Conservation (phyloP, 92 coral and sea anemone genomes). For the Siderastrea siderea region DNA sequence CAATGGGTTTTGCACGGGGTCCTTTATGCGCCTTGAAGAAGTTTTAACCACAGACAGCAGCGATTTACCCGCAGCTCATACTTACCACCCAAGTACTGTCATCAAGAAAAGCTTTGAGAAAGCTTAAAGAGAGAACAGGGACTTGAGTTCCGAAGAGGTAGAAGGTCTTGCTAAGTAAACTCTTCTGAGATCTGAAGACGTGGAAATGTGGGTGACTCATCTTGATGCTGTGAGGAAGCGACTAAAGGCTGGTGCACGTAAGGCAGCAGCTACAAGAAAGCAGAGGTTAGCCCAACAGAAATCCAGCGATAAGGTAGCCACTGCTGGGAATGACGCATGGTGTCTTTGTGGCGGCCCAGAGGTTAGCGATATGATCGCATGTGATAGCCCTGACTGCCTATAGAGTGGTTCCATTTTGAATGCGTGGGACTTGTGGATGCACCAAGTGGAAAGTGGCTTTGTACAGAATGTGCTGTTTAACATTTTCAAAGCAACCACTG, state of each 20-base stretch:
- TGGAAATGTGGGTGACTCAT: not conserved
- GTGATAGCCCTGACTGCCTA: not conserved
- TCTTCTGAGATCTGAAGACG: not conserved
- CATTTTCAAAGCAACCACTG: constrained; percentile 7
- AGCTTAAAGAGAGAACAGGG: not conserved
- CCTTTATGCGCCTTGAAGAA: constrained; percentile 6
- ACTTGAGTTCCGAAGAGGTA: not conserved
- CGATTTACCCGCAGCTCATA: not conserved
- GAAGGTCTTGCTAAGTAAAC: not conserved
- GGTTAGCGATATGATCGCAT: not conserved
- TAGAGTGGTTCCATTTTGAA: constrained; percentile 27
- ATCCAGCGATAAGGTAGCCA: not conserved
- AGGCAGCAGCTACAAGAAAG: not conserved
- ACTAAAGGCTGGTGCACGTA: not conserved
- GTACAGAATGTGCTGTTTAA: constrained; percentile 8
- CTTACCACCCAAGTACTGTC: not conserved
- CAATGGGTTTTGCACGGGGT: not conserved
- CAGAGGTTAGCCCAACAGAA: not conserved
- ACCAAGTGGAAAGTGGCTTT: not conserved
- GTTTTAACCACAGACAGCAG: not conserved
- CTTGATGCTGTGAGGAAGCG: not conserved
- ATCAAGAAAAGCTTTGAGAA: not conserved
- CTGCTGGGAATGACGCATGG: not conserved
- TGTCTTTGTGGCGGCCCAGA: not conserved
- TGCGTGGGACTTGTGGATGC: constrained; percentile 27